Evolutionary conservation across 64 coral and sea anemone species (phyloP).

Genomic region (Cladopsammia gracilis): DNA sequence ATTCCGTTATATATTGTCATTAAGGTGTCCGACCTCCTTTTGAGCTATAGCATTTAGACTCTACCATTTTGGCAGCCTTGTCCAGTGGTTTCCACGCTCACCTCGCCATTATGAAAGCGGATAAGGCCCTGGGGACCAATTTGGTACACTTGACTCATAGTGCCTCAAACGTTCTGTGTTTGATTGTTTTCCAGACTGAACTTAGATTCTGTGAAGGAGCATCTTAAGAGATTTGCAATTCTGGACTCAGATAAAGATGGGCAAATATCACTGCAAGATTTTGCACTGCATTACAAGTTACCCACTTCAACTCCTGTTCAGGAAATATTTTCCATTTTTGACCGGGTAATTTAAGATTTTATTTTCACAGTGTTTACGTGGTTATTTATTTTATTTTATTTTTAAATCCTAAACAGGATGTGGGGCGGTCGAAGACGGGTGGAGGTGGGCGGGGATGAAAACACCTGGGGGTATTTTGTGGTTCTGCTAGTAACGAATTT

Average conservation of each 20-base stretch:
- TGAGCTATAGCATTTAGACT: no score
- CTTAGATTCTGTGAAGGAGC: conserved; percentile 55
- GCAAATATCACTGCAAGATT: conserved; percentile 50
- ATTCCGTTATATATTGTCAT: no score
- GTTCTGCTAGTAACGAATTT: no score
- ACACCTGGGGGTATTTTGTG: no score
- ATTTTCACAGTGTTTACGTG: neutral
- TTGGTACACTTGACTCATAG: no score
- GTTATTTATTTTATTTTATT: no score
- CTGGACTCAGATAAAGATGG: conserved; percentile 64
- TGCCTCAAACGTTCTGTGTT: neutral
- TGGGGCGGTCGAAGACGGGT: neutral
- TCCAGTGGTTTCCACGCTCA: no score
- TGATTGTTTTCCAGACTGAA: conserved; percentile 38
- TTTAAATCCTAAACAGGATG: neutral
- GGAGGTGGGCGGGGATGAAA: no score
- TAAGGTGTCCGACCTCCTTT: no score
- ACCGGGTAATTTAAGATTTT: conserved; percentile 31
- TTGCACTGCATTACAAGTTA: conserved; percentile 50
- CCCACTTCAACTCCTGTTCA: conserved; percentile 17
- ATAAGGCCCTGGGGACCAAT: no score
- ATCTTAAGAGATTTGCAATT: conserved; percentile 41
- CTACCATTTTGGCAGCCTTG: no score
- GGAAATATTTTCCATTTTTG: conserved; percentile 53
- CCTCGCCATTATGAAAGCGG: no score